These are phyloP conservation scores for Clarias macrocephalus DNA, from an alignment of 2,113 vertebrate genomes.

Conservation along the genomic window DNA sequence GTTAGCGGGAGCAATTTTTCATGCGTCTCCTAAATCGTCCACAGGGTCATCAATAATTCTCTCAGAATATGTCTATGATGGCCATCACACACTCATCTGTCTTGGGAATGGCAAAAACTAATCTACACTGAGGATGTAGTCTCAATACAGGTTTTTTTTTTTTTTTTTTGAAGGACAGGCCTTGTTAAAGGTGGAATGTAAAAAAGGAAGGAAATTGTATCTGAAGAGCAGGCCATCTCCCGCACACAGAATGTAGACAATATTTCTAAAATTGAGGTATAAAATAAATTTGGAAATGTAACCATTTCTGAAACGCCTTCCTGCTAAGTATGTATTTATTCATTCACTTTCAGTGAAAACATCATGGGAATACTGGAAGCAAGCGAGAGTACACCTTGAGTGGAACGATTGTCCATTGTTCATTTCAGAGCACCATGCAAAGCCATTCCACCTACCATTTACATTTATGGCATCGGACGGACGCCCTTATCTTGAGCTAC, in stretches of 20 bases:
- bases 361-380: neutral
- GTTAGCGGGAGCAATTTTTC: slow-evolving; percentile 14
- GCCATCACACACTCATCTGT: slow-evolving; percentile 18
- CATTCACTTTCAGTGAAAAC: neutral
- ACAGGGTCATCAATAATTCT: slow-evolving; percentile 50
- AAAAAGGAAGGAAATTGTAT: neutral
- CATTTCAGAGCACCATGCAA: neutral
- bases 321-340: neutral
- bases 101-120: slow-evolving; percentile 27
- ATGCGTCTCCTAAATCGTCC: neutral
- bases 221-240: neutral
- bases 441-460: neutral
- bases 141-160: neutral
- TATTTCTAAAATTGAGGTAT: neutral
- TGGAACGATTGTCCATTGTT: neutral
- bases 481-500: no score
- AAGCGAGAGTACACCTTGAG: neutral
- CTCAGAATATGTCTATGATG: slow-evolving; percentile 31
- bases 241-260: neutral
- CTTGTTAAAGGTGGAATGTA: neutral
- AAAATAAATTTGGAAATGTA: neutral
- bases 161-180: slow-evolving; percentile 9
- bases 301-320: neutral
- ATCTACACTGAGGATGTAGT: slow-evolving; percentile 14
- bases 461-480: no score